Base-by-base conservation (phyloP, 2,888 invertebrate genomes). In the Hydropsyche betteni region DNA sequence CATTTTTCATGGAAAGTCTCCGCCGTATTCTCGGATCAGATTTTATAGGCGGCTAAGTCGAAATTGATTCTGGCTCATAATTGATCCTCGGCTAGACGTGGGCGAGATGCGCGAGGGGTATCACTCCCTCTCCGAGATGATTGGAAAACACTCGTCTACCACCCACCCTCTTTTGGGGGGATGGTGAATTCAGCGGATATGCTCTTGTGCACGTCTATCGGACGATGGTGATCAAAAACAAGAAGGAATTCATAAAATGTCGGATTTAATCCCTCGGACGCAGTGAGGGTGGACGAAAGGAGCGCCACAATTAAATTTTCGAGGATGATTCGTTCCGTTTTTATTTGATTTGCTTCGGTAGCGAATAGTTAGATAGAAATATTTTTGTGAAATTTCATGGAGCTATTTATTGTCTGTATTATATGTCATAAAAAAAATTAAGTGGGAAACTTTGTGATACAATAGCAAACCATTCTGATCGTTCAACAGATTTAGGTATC, bases 261-360 rank as follows among this genome's bases (percentile, higher is more conserved):
- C 38, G 74, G 64, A 76, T 77, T 76, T 76, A 79, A 79, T 79
- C 79, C 78, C 75, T 76, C 79, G 76, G 79, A 83, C 36, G 64
- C 6, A 64, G 6, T 36, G 64, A 36, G 64, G 36, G 5, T 12
- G 34, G 34, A 34, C 36, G 64, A 84, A 84, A 84, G 84, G 83
- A 82, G 82, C 81, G 81, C 80, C 80, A 80, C 82, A 80, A 52
- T 55, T 53, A 55, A 16, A 38, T 68, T 61, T 72, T 36, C 24
- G 61, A 33, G 53, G 52, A 50, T 44, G 75, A 44, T 44, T 76
- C 82, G 83, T 84, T 84, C 84, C 84, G 44, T 44, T 44, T 44
- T 44, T 6, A 44, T 44, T 44, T 6, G 10, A 10, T 44, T 44
- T 44, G 6, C 10, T 44, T 44, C 44, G 44, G 6, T 44, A 44